A percentile compares a stretch with the other conserved stretches of the same genome.
Conservation (phyloP, 2,797 vertebrate genomes). For the Phyllotis vaccarum region DNA sequence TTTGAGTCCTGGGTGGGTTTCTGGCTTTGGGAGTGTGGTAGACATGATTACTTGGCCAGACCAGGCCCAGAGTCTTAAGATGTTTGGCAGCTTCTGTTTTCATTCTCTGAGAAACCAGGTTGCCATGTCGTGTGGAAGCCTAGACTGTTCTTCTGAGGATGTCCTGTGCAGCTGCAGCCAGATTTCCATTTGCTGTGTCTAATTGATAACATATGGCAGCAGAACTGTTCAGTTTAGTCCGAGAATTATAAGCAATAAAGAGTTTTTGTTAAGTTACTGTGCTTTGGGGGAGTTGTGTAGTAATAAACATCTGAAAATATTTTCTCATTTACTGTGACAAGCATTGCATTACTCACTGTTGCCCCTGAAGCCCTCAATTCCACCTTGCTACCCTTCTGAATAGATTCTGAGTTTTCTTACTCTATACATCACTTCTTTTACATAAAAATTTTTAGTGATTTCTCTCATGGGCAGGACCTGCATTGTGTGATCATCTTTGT, state of each 20-base stretch:
- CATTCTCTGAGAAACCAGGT: not conserved
- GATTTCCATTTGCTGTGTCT: not conserved
- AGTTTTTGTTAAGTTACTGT: not conserved
- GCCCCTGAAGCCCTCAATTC: not conserved
- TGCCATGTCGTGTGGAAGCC: not conserved
- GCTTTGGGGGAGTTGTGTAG: not conserved
- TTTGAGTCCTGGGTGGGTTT: not conserved
- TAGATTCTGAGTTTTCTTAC: not conserved
- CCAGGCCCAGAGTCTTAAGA: not conserved
- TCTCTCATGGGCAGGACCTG: not conserved
- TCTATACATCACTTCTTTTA: not conserved
- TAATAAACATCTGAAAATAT: not conserved
- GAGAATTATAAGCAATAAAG: constrained; percentile 24
- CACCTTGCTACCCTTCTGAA: not conserved
- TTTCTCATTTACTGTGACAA: not conserved
- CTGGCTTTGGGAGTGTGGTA: not conserved
- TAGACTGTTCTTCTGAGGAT: not conserved
- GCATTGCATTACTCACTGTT: not conserved
- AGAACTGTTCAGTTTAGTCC: not conserved
- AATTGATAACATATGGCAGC: not conserved
- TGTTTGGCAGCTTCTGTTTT: not conserved
- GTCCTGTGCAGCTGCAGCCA: not conserved
- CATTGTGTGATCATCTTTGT: not conserved
- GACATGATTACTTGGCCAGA: constrained; percentile 4
- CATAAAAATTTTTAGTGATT: not conserved